Evolutionary conservation across 1,140 invertebrate genomes (phyloP), one percentile per base, ranked within the genome.

Genomic region (Caenorhabditis briggsae): DNA sequence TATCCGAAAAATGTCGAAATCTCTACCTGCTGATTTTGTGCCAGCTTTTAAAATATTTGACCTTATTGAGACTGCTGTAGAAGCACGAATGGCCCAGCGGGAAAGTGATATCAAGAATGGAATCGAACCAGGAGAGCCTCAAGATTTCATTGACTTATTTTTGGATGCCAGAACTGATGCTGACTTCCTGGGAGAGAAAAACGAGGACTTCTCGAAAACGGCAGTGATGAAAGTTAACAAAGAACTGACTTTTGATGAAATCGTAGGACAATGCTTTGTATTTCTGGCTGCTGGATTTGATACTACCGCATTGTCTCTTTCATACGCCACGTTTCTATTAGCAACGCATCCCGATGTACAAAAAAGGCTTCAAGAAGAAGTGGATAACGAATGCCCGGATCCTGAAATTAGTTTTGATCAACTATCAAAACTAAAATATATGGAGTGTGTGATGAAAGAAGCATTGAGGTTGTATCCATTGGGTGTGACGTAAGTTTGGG

Each of bases 281-380:
- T 93, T 94, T 85, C 90, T 93, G 23, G 59, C 93, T 48, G 94
- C 93, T 82, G 93, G 93, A 11, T 93, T 82, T 55, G 93, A 94
- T 43, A 94, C 93, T 0, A 93, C 93, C 16, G 88, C 93, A 1
- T 92, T 82, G 0, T 90, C 91, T 16, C 82, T 94, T 16, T 87
- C 93, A 0, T 93, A 92, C 70, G 86, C 90, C 25, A 88, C 92
- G 12, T 93, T 92, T 82, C 56, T 89, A 14, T 86, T 94, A 46
- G 93, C 93, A 8, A 89, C 88, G 18, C 86, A 94, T 88, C 92
- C 89, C 25, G 92, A 93, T 5, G 87, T 90, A 20, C 93, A 94
- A 86, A 90, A 93, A 9, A 90, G 88, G 86, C 65, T 94, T 0
- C 84, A 90, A 25, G 33, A 92, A 43, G 93, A 94, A 87, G 91